Evolutionary conservation across 2,888 invertebrate species (phyloP).

Genomic region (Ormyrus labotus): DNA sequence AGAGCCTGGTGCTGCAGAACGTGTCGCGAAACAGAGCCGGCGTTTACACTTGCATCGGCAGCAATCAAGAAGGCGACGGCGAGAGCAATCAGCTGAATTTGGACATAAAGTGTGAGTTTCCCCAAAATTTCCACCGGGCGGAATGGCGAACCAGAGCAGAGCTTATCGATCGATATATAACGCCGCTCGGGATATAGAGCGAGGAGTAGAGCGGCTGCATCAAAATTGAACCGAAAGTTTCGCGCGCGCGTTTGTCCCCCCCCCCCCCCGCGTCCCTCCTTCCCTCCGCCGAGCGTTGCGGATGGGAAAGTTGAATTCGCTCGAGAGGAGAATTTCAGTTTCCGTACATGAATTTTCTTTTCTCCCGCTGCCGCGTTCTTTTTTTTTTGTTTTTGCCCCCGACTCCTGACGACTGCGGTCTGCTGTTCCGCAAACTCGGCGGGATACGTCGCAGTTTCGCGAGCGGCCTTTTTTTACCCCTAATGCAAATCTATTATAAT

Average conservation of each 20-base stretch:
- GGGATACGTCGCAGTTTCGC: too few species aligned
- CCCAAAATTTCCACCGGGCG: constrained; percentile 1
- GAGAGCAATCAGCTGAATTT: constrained; percentile 90
- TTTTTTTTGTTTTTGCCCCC: too few species aligned
- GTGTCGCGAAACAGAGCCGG: constrained; percentile 87
- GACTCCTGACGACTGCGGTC: too few species aligned
- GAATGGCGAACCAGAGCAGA: neutral
- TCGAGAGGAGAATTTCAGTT: constrained; percentile 38
- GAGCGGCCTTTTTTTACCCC: neutral
- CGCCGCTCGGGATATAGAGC: neutral
- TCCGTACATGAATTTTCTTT: constrained; percentile 44
- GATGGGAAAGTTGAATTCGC: constrained; percentile 47
- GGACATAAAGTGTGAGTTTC: constrained; percentile 89
- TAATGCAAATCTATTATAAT: neutral
- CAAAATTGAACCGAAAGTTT: constrained; percentile 54
- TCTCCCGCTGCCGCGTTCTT: neutral
- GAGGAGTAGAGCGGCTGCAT: constrained; percentile 24
- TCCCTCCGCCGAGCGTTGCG: neutral
- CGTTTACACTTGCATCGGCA: constrained; percentile 91
- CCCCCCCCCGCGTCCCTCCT: neutral
- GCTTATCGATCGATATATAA: constrained; percentile 28
- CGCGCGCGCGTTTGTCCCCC: neutral
- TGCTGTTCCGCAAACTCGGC: too few species aligned
- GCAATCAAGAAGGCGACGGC: constrained; percentile 91
- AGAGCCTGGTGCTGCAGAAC: constrained; percentile 91